phyloP scores from a whole-genome alignment of 2,888 invertebrate species.

The Phania funesta region DNA sequence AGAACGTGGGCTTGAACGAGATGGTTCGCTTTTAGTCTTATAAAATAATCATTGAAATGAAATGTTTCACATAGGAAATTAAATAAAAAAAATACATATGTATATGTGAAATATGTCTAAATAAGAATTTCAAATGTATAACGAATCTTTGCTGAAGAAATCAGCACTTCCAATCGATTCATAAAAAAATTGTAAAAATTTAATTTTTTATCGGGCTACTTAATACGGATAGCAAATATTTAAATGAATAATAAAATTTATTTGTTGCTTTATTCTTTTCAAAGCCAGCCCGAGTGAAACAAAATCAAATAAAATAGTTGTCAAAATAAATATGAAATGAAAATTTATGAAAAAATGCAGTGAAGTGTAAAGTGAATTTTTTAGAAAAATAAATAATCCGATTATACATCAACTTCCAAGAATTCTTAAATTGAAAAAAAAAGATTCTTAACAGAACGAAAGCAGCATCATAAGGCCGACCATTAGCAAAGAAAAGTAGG shows the following conservation, averaged over 20 bases:
- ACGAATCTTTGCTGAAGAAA: slow-evolving; percentile 2
- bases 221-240: slow-evolving; percentile 3
- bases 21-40: slow-evolving; percentile 67
- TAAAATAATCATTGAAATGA: slow-evolving; percentile 31
- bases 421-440: background rate
- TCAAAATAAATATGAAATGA: slow-evolving; percentile 36
- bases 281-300: slow-evolving; percentile 41
- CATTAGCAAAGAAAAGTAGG: too few species aligned
- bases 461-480: too few species aligned
- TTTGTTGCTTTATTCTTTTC: slow-evolving; percentile 29
- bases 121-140: background rate
- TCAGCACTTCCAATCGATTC: background rate
- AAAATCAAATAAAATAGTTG: slow-evolving; percentile 51
- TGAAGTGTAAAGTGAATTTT: slow-evolving; percentile 66
- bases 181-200: background rate
- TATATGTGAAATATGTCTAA: slow-evolving; percentile 5
- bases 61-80: slow-evolving; percentile 44
- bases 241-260: slow-evolving; percentile 7
- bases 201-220: slow-evolving; percentile 24
- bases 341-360: slow-evolving; percentile 55
- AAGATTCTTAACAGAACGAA: background rate
- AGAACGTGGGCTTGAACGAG: slow-evolving; percentile 69
- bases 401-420: background rate
- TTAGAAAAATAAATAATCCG: slow-evolving; percentile 53
- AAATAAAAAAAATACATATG: slow-evolving; percentile 16